These are phyloP conservation scores for Menura novaehollandiae DNA, from an alignment of 2,113 vertebrate genomes.

Conservation along the genomic window DNA sequence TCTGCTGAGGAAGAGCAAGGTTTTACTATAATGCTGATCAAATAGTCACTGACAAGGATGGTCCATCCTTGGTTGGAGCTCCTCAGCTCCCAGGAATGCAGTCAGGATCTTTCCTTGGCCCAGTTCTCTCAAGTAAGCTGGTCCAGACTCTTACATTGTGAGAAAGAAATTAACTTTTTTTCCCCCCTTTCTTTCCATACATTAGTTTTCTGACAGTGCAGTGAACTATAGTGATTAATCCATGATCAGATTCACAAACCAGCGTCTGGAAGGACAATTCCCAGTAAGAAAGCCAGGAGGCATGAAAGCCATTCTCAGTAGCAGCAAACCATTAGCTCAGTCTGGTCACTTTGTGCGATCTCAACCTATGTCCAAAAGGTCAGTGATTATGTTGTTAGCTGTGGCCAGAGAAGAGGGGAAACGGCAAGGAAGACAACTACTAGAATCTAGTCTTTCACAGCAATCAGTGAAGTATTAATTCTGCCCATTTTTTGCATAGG, in stretches of 20 bases:
- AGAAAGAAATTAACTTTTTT: neutral
- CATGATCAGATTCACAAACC: neutral
- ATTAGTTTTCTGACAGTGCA: neutral
- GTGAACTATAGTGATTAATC: neutral
- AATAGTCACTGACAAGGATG: neutral
- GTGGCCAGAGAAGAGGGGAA: neutral
- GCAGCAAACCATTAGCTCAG: neutral
- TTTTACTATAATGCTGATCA: neutral
- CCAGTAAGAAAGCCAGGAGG: neutral
- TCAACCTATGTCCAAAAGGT: neutral
- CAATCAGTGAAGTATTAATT: neutral
- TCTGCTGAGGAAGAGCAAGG: neutral
- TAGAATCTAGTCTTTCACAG: neutral
- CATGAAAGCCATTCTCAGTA: neutral
- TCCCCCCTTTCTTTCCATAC: fast-evolving
- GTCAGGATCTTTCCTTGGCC: neutral
- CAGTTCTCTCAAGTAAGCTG: neutral
- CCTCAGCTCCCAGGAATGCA: neutral
- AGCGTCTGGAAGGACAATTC: neutral
- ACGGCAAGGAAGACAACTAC: neutral
- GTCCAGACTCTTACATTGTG: neutral
- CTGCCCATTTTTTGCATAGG: conserved; percentile 4
- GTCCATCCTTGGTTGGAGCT: neutral
- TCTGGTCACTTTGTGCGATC: neutral
- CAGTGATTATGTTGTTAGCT: neutral